These are phyloP conservation scores for Pristionchus japonicus DNA, from an alignment of 2,888 invertebrate species.

Conservation along the genomic window DNA sequence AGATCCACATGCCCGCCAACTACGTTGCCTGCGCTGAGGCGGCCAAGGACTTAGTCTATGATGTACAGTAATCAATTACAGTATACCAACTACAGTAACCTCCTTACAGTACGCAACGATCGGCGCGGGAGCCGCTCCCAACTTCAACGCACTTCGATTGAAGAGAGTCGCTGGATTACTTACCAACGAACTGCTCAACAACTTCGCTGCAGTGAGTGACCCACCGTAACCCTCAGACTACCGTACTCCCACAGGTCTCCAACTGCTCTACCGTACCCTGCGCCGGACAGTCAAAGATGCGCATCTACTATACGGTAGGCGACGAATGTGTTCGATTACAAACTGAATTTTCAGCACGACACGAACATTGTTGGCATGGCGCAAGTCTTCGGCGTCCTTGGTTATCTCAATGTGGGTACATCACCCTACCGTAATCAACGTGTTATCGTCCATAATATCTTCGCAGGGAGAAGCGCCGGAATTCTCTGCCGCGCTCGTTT, in stretches of 20 bases:
- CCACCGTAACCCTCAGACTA: background rate
- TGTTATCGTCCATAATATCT: background rate
- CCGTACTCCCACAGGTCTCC: background rate
- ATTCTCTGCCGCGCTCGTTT: slow-evolving; percentile 27
- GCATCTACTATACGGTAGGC: background rate
- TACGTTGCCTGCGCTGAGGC: background rate
- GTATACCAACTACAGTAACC: background rate
- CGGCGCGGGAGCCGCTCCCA: background rate
- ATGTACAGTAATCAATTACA: background rate
- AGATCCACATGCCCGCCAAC: slow-evolving; percentile 17
- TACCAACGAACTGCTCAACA: slow-evolving; percentile 13
- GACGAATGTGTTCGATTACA: no score
- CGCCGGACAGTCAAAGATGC: background rate
- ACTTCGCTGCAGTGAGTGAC: background rate
- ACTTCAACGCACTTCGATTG: slow-evolving; percentile 8
- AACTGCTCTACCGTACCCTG: background rate
- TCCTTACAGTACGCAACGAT: slow-evolving; percentile 17
- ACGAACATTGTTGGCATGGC: background rate
- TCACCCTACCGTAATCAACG: background rate
- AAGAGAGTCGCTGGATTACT: slow-evolving; percentile 22
- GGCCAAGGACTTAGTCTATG: background rate
- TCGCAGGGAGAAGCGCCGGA: background rate
- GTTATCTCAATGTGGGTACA: background rate
- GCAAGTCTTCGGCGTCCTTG: slow-evolving; percentile 13
- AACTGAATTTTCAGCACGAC: slow-evolving; percentile 44